phyloP scores from a whole-genome alignment of 53 echinoderm and acorn worm species.

The Echinometra lucunter region DNA sequence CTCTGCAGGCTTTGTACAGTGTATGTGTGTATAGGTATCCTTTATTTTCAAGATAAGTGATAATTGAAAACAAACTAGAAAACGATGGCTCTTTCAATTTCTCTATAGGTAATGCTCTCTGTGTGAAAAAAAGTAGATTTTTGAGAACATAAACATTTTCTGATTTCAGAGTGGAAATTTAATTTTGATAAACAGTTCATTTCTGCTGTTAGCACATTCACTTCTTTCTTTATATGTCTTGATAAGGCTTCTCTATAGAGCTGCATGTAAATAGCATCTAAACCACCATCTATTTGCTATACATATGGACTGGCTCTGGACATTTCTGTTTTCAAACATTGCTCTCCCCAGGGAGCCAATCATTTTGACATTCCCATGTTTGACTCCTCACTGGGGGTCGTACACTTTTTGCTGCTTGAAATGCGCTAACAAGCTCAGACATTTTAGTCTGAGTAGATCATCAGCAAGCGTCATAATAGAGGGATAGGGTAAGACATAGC shows the following conservation, averaged over 20 bases:
- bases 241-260: neutral
- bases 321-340: constrained; percentile 43
- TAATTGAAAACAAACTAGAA: too few relatives aligned
- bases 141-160: too few relatives aligned
- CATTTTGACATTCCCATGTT: constrained; percentile 57
- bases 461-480: constrained; percentile 9
- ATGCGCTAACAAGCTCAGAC: constrained; percentile 47
- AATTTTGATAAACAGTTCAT: too few relatives aligned
- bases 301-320: neutral
- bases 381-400: constrained; percentile 34
- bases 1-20: too few relatives aligned
- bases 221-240: neutral
- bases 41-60: too few relatives aligned
- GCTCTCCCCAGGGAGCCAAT: constrained; percentile 33
- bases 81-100: too few relatives aligned
- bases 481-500: constrained; percentile 9
- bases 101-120: too few relatives aligned
- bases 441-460: neutral
- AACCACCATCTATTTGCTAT: neutral
- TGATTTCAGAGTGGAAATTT: too few relatives aligned
- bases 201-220: too few relatives aligned
- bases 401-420: constrained; percentile 49
- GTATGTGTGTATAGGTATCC: too few relatives aligned
- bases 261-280: neutral
- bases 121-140: too few relatives aligned